Evolutionary conservation across 2,888 invertebrate species (phyloP).

Genomic region (Theretra japonica): DNA sequence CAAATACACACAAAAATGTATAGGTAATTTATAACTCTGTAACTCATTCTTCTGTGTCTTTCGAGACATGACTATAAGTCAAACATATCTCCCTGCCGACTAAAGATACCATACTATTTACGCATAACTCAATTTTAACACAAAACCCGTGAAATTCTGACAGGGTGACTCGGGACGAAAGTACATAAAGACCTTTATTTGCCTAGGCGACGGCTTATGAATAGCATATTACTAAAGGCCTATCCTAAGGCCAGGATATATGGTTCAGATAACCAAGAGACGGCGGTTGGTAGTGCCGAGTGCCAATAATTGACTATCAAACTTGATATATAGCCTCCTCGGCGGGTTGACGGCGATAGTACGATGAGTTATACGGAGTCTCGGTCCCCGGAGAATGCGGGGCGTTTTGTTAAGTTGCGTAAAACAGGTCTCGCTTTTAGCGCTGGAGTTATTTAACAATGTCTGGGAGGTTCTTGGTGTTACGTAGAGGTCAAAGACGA

Average conservation of each 20-base stretch:
- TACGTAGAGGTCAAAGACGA: background rate
- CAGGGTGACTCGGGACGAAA: slow-evolving; percentile 40
- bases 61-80: too few species aligned
- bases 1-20: too few species aligned
- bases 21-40: too few species aligned
- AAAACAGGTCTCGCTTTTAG: slow-evolving; percentile 55
- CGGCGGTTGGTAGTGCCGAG: slow-evolving; percentile 72
- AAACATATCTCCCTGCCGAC: too few species aligned
- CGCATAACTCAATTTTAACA: background rate
- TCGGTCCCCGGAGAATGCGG: slow-evolving; percentile 63
- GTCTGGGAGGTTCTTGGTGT: background rate
- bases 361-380: slow-evolving; percentile 73
- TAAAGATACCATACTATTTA: background rate
- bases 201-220: slow-evolving; percentile 61
- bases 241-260: slow-evolving; percentile 58
- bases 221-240: slow-evolving; percentile 66
- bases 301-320: slow-evolving; percentile 83
- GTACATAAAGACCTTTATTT: slow-evolving; percentile 55
- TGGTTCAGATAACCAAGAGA: slow-evolving; percentile 69
- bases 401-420: slow-evolving; percentile 63
- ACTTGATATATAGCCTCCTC: slow-evolving; percentile 80
- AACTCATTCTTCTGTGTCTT: too few species aligned
- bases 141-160: slow-evolving; percentile 20
- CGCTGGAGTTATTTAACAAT: slow-evolving; percentile 29
- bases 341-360: slow-evolving; percentile 74